These are phyloP conservation scores for Shinisaurus crocodilurus DNA, from an alignment of 2,113 vertebrate species.

Conservation along the genomic window DNA sequence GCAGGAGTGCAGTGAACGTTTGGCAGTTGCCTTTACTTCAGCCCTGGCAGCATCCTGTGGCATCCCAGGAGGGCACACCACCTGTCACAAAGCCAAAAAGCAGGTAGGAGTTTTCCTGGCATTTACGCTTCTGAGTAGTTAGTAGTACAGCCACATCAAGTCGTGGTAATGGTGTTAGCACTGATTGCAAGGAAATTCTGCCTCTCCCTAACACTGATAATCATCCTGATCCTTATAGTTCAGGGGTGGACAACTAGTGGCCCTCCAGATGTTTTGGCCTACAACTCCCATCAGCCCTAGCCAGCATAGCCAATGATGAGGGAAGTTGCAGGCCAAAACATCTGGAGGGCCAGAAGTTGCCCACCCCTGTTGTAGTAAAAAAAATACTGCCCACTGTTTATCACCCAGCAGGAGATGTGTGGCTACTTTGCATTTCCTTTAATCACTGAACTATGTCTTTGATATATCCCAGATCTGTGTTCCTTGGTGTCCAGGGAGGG, in stretches of 20 bases:
- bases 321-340: too few relatives aligned
- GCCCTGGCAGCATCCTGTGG: slow-evolving; percentile 75
- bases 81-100: slow-evolving; percentile 73
- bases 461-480: background rate
- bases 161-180: background rate
- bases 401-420: background rate
- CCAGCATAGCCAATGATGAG: too few relatives aligned
- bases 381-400: background rate
- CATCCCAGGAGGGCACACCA: slow-evolving; percentile 64
- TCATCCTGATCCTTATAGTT: background rate
- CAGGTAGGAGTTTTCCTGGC: slow-evolving; percentile 66
- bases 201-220: background rate
- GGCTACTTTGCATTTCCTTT: background rate
- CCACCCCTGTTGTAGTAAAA: too few relatives aligned
- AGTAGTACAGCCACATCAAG: background rate
- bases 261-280: too few relatives aligned
- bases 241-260: too few relatives aligned
- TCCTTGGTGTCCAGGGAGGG: background rate
- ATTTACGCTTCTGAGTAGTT: background rate
- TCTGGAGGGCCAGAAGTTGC: too few relatives aligned
- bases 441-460: background rate
- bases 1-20: slow-evolving; percentile 38
- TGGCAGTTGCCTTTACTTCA: slow-evolving; percentile 57
- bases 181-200: too few relatives aligned
- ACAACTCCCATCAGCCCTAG: too few relatives aligned